phyloP scores from a whole-genome alignment of 2,888 invertebrate species.

The Coelopa pilipes region DNA sequence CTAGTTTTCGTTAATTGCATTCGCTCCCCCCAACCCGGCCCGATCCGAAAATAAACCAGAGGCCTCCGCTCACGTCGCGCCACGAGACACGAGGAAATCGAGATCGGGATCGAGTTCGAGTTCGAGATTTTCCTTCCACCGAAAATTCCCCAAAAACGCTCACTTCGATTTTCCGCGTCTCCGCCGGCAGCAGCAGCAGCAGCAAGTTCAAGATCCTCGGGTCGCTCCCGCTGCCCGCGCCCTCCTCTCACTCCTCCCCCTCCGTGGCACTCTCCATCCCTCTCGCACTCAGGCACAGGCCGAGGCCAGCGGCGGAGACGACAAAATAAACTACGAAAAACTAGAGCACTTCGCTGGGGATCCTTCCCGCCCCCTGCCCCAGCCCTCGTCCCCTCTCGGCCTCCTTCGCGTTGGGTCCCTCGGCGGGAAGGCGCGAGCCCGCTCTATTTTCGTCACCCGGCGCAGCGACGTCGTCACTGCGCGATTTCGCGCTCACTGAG shows the following conservation, averaged over 20 bases:
- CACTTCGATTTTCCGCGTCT: constrained; percentile 44
- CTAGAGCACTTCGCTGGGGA: constrained; percentile 64
- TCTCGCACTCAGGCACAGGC: constrained; percentile 42
- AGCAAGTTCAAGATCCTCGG: constrained; percentile 61
- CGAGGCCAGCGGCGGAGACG: constrained; percentile 33
- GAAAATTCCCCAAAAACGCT: background rate
- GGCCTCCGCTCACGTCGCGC: too few species aligned
- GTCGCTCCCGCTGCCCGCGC: background rate
- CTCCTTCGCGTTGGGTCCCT: too few species aligned
- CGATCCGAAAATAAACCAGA: constrained; percentile 1
- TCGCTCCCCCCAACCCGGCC: background rate
- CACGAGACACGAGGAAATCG: too few species aligned
- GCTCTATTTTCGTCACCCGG: constrained; percentile 33
- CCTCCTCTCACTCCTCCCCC: background rate
- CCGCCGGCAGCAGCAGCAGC: constrained; percentile 45
- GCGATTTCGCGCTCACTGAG: constrained; percentile 24
- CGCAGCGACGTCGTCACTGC: constrained; percentile 23
- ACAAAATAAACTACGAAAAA: constrained; percentile 46
- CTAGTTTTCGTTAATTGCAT: background rate
- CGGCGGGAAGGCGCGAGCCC: constrained; percentile 15
- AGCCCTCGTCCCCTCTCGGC: background rate
- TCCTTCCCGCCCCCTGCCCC: constrained; percentile 41
- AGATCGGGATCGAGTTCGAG: too few species aligned
- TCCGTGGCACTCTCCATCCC: background rate
- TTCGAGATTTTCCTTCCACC: background rate